Base-by-base conservation (phyloP, 1,140 invertebrate genomes). In the Prorops nasuta region DNA sequence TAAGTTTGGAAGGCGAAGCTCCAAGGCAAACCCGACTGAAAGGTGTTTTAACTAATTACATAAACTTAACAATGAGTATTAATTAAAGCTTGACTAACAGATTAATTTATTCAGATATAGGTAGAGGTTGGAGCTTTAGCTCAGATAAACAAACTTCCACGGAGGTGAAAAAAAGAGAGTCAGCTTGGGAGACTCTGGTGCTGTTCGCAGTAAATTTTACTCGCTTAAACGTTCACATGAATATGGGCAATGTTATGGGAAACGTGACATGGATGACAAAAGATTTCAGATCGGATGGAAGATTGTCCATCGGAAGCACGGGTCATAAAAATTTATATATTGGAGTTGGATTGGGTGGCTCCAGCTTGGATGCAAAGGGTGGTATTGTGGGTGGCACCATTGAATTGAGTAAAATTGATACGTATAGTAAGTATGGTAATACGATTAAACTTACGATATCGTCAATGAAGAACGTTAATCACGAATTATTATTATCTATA, bases 161-260 rank as follows among this genome's bases (percentile, higher is more conserved):
- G 1, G 78, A 83, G 42, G 55, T 78, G 12, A 81, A 84, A 80
- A 57, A 70, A 60, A 72, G 66, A 79, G 75, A 76, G 47, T 71
- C 88, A 2, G 85, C 88, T 15, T 98, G 95, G 96, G 93, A 98
- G 76, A 98, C 95, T 2, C 76, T 98, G 12, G 94, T 98, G 1
- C 76, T 98, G 22, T 96, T 98, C 80, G 92, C 93, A 1, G 87
- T 98, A 9, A 98, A 97, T 78, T 92, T 98, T 63, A 95, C 93
- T 3, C 87, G 90, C 59, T 79, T 98, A 17, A 96, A 97, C 74
- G 90, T 98, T 14, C 92, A 96, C 64, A 97, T 98, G 90, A 98
- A 98, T 75, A 98, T 98, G 92, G 94, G 94, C 15, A 98, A 98
- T 71, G 94, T 98, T 1, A 98, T 98, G 92, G 96, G 96, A 16